Percentiles rank a stretch among this genome's conserved stretches.
These are phyloP conservation scores for Toxotes jaculatrix DNA, from an alignment of 2,113 vertebrate genomes.

Conservation along the genomic window DNA sequence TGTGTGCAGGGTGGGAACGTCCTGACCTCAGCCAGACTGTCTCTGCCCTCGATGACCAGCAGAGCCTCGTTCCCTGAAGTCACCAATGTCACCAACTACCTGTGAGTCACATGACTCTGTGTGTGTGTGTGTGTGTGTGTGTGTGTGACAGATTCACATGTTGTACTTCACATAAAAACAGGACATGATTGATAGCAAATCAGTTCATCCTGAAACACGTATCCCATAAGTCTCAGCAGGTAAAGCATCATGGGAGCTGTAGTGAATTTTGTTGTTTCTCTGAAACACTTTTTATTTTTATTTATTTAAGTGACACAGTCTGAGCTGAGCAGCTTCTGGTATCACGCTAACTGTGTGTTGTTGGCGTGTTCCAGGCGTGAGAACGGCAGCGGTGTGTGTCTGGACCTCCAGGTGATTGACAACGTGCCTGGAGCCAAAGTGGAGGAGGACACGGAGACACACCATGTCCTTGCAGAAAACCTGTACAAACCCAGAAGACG, in stretches of 20 bases:
- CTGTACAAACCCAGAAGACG: constrained; percentile 94
- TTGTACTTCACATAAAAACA: too few species aligned
- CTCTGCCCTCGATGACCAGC: constrained; percentile 94
- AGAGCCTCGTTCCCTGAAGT: constrained; percentile 92
- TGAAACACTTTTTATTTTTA: too few species aligned
- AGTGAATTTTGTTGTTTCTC: too few species aligned
- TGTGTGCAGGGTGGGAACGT: constrained; percentile 90
- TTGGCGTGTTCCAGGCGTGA: constrained; percentile 86
- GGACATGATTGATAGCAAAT: too few species aligned
- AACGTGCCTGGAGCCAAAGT: constrained; percentile 92
- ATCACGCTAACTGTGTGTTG: constrained; percentile 4
- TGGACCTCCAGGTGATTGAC: constrained; percentile 97
- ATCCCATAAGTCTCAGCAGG: too few species aligned
- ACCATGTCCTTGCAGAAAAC: constrained; percentile 93
- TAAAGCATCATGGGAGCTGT: too few species aligned
- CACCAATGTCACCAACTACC: constrained; percentile 93
- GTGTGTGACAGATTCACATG: too few species aligned
- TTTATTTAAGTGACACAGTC: too few species aligned
- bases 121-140: not conserved
- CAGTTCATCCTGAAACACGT: too few species aligned
- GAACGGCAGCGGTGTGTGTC: constrained; percentile 93
- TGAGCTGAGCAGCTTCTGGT: not conserved
- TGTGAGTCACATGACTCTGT: constrained; percentile 85
- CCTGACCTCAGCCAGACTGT: constrained; percentile 89
- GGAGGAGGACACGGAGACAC: constrained; percentile 92